Base-by-base conservation (phyloP, 2,888 invertebrate genomes). In the Stictocephala bisonia region DNA sequence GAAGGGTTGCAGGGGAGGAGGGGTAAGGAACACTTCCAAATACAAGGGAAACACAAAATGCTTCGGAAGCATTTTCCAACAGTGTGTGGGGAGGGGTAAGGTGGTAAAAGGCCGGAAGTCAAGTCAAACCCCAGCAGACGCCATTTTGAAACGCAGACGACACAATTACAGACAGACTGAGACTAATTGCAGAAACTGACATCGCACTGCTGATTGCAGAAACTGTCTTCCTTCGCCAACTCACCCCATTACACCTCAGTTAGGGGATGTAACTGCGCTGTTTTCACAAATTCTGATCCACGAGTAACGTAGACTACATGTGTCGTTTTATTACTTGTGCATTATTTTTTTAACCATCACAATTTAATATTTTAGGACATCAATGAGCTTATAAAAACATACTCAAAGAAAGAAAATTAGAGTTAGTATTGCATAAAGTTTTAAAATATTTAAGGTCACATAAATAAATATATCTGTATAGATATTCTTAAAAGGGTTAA, bases 181-280 rank as follows among this genome's bases (percentile, higher is more conserved):
- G 56, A 60, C 60, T 60, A 60, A 60, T 60, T 60, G 60, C 60
- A 60, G 60, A 60, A 60, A 60, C 60, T 40, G 60, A 60, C 60
- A 3, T 31, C 2, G 31, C 56, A 20, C 60, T 3, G 60, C 60
- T 35, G 60, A 60, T 60, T 60, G 40, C 60, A 29, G n/a, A n/a
- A 60, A 60, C 60, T 60, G 60, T 60, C 60, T 60, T 29, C 72
- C 27, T 53, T 29, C 22, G 22, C 48, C 18, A 20, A 48, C 58
- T 41, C 41, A 22, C n/a, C n/a, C n/a, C n/a, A n/a, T 29, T 18
- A 40, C 71, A 24, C 44, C 48, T 11, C 24, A 29, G 71, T 22
- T 48, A 18, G 29, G 18, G 53, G 40, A 26, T 31, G 41, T 20
- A 67, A 56, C 1, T 26, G 53, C n/a, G n/a, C n/a, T n/a, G n/a